Evolutionary conservation across 2,113 vertebrate genomes (phyloP).

Genomic region (Anser cygnoides): DNA sequence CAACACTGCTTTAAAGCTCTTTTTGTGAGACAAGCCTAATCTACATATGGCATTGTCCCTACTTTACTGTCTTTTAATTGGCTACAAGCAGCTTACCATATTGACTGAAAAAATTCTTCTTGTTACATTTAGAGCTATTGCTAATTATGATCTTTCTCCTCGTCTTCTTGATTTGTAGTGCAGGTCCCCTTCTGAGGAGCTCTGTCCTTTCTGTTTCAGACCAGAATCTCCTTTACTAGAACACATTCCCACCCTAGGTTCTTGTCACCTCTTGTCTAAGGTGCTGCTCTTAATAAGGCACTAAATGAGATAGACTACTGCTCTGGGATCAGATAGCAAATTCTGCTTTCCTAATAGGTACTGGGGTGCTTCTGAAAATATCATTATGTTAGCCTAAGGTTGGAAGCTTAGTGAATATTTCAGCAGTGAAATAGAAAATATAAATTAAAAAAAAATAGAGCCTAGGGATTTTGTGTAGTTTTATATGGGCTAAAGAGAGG

Average conservation of each 20-base stretch:
- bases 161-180: conserved; percentile 35
- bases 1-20: conserved; percentile 60
- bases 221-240: neutral
- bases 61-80: conserved; percentile 63
- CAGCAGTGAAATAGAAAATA: neutral
- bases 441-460: neutral
- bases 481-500: neutral
- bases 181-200: neutral
- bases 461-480: neutral
- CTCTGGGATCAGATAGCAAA: neutral
- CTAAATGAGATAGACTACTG: neutral
- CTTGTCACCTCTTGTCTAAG: neutral
- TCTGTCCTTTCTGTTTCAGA: neutral
- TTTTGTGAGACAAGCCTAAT: conserved; percentile 58
- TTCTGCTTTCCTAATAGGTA: neutral
- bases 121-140: conserved; percentile 23
- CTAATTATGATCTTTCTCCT: conserved; percentile 41
- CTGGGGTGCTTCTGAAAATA: neutral
- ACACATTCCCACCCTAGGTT: neutral
- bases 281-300: neutral
- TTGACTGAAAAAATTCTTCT: conserved; percentile 61
- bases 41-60: conserved; percentile 43
- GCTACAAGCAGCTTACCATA: conserved; percentile 54
- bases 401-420: neutral
- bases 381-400: neutral